These are phyloP conservation scores for Daubentonia madagascariensis DNA, from an alignment of 2,113 vertebrate genomes.

Conservation along the genomic window DNA sequence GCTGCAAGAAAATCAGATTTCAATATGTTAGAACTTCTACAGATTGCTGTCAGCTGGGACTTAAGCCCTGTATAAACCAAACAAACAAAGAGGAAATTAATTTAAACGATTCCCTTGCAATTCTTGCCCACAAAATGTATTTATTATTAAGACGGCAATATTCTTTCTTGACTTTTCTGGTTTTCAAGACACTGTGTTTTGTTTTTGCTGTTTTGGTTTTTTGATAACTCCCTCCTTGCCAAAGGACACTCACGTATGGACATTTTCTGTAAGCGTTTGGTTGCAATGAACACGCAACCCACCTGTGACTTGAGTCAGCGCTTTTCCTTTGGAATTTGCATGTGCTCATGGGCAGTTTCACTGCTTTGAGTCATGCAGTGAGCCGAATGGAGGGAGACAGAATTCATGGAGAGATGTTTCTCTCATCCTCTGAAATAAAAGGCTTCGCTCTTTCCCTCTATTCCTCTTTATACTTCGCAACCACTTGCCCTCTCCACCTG, in stretches of 20 bases:
- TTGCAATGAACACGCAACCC: not conserved
- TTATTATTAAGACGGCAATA: constrained; percentile 80
- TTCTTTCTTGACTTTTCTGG: constrained; percentile 59
- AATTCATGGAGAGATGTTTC: not conserved
- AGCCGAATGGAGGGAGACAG: not conserved
- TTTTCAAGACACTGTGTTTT: not conserved
- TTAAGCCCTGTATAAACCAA: constrained; percentile 55
- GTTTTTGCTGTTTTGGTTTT: not conserved
- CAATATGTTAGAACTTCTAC: constrained; percentile 64
- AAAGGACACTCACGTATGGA: not conserved
- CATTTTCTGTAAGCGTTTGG: not conserved
- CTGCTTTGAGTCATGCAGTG: not conserved
- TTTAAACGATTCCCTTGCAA: constrained; percentile 71
- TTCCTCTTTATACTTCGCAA: not conserved
- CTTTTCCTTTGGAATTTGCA: not conserved
- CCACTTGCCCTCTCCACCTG: not conserved
- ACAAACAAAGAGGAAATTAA: constrained; percentile 73
- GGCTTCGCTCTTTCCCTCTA: too few species aligned
- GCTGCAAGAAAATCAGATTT: constrained; percentile 72
- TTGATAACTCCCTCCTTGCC: not conserved
- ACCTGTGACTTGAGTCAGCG: not conserved
- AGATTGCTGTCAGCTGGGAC: constrained; percentile 56
- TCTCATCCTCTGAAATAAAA: not conserved
- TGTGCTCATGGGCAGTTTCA: rapidly evolving
- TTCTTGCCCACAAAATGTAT: constrained; percentile 67